Percentiles rank a stretch among this genome's conserved stretches.
Evolutionary conservation across 2,797 vertebrate genomes (phyloP).

Genomic region (Dermochelys coriacea): DNA sequence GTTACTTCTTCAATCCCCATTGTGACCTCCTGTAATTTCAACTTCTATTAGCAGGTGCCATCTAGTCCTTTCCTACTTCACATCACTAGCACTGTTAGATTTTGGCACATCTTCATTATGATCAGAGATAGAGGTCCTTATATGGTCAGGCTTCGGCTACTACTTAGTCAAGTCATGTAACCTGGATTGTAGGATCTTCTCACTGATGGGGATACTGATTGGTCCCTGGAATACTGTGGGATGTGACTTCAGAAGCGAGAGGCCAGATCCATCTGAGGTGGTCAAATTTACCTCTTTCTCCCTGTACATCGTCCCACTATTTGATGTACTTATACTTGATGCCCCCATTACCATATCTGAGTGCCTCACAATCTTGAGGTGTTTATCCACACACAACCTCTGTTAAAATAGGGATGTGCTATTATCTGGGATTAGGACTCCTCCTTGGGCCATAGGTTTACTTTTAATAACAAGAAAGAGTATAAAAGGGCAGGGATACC

Average conservation of each 20-base stretch:
- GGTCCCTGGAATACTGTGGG: background rate
- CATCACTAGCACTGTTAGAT: background rate
- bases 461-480: background rate
- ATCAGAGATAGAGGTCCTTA: background rate
- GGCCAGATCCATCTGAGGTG: background rate
- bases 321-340: background rate
- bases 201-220: background rate
- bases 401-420: background rate
- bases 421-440: accelerated
- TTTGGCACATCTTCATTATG: background rate
- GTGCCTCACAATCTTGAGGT: background rate
- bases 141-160: accelerated
- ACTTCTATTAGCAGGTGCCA: background rate
- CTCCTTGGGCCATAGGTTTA: background rate
- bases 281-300: background rate
- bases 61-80: background rate
- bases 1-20: background rate
- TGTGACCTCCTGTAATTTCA: background rate
- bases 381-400: background rate
- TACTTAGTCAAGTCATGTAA: background rate
- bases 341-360: background rate
- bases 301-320: background rate
- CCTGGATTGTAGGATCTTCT: background rate
- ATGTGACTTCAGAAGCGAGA: background rate
- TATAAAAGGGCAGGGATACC: background rate